Base-by-base conservation (phyloP, 2,888 invertebrate species). In the Scrobipalpa atriplicella region DNA sequence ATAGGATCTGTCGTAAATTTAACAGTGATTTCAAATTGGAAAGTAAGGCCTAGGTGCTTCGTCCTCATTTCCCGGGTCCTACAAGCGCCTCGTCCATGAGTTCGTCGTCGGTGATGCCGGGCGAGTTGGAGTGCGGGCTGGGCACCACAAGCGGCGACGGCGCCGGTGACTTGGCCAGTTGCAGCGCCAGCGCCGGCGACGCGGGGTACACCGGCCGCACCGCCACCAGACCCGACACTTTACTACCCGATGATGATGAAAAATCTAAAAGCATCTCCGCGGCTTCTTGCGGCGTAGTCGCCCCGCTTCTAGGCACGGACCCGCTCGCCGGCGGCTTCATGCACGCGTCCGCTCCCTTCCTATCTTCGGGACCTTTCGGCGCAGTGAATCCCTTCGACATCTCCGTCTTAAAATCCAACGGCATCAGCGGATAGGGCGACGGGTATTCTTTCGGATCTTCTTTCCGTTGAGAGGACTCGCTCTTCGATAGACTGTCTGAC, bases 21-120 rank as follows among this genome's bases (percentile, higher is more conserved):
- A 47, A 47, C n/a, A n/a, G n/a, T 11, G 16, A 29, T 29, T 29
- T 29, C 29, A 29, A 5, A 29, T 29, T 29, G 2, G 29, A 5
- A 29, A 29, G 29, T 5, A 47, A 47, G 16, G 47, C 47, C n/a
- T 47, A 47, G n/a, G n/a, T n/a, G n/a, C n/a, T 47, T 47, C 16
- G 47, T 47, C 47, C 16, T 94, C 93, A 96, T 93, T 96, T 96
- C 54, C 96, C 95, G 77, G 96, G 94, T 9, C 96, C 96, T 64
- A 96, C 95, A 62, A 97, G 89, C 7, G 97, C 97, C 82, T 97
- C 97, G 84, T 98, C 97, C 96, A 97, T 97, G 19, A 97, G 94
- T 79, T 98, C 98, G 84, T 98, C 98, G 80, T 98, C 98, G 60
- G 97, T 96, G 75, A 96, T 96, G 76, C 96, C 96, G 18, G 97